Evolutionary conservation across 1,140 invertebrate species (phyloP).

Genomic region (Scylla paramamosain): DNA sequence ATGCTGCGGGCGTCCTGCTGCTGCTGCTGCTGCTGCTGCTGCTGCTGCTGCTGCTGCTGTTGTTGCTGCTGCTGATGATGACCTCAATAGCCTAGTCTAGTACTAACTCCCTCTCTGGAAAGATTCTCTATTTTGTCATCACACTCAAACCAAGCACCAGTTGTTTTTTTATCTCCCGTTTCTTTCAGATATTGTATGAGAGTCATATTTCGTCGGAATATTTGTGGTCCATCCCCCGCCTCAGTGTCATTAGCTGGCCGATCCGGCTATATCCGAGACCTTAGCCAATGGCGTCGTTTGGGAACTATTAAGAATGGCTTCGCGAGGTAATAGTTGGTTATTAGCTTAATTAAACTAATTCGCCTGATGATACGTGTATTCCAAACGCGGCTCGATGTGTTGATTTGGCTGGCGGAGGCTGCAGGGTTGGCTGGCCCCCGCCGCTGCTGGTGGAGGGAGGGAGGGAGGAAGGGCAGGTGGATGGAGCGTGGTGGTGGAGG

Average conservation of each 20-base stretch:
- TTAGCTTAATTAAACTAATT: constrained; percentile 66
- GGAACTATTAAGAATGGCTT: constrained; percentile 56
- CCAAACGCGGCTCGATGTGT: background rate
- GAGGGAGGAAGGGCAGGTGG: too few relatives aligned
- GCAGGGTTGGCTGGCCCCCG: background rate
- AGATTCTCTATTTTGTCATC: background rate
- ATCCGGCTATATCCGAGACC: constrained; percentile 33
- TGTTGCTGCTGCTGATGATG: too few relatives aligned
- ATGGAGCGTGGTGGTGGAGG: too few relatives aligned
- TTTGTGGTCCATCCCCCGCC: background rate
- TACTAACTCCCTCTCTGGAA: background rate
- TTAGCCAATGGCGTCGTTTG: constrained; percentile 50
- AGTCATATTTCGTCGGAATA: background rate
- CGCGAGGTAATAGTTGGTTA: constrained; percentile 44
- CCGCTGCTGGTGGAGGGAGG: too few relatives aligned
- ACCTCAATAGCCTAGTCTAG: background rate
- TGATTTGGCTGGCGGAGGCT: constrained; percentile 7
- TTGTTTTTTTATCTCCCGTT: background rate
- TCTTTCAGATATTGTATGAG: background rate
- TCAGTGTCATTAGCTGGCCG: background rate
- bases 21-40: too few relatives aligned
- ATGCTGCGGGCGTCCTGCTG: too few relatives aligned
- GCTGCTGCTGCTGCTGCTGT: too few relatives aligned
- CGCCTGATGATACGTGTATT: constrained; percentile 58
- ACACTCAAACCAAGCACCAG: background rate